Conservation (phyloP, 1,140 invertebrate genomes). For the Tribolium madens region DNA sequence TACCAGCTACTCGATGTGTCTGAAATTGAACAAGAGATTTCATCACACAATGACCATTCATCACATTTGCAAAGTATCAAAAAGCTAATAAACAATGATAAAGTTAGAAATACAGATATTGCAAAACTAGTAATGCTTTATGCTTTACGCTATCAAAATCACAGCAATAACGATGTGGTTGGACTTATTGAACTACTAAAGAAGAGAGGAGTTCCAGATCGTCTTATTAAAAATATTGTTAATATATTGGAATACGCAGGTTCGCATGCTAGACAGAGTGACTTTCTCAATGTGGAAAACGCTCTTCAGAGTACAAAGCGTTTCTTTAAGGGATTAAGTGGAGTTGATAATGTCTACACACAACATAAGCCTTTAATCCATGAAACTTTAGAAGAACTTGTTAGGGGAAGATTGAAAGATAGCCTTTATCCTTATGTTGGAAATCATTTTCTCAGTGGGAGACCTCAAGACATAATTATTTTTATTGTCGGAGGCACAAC, state of each 20-base stretch:
- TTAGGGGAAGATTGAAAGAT: conserved; percentile 88
- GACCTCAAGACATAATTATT: conserved; percentile 91
- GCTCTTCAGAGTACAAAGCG: conserved; percentile 93
- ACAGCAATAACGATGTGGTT: conserved; percentile 87
- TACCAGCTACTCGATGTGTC: conserved; percentile 91
- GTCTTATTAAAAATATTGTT: conserved; percentile 74
- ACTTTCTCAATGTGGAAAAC: conserved; percentile 87
- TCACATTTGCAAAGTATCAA: conserved; percentile 71
- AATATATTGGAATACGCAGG: conserved; percentile 85
- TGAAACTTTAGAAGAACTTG: conserved; percentile 88
- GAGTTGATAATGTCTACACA: conserved; percentile 97
- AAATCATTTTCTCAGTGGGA: conserved; percentile 67
- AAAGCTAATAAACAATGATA: conserved; percentile 61
- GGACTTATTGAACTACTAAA: conserved; percentile 80
- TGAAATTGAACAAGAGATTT: conserved; percentile 96
- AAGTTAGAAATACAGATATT: conserved; percentile 84
- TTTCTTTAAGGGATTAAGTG: conserved; percentile 90
- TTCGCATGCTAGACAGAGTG: conserved; percentile 80
- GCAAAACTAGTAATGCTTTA: conserved; percentile 93
- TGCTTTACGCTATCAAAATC: conserved; percentile 91
- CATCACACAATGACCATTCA: conserved; percentile 93
- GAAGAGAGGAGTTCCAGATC: conserved; percentile 74
- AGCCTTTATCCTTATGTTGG: conserved; percentile 86
- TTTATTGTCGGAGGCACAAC: conserved; percentile 98
- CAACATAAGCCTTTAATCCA: conserved; percentile 91